Conservation (phyloP, 2,797 vertebrate species). For the Micrastur ruficollis region DNA sequence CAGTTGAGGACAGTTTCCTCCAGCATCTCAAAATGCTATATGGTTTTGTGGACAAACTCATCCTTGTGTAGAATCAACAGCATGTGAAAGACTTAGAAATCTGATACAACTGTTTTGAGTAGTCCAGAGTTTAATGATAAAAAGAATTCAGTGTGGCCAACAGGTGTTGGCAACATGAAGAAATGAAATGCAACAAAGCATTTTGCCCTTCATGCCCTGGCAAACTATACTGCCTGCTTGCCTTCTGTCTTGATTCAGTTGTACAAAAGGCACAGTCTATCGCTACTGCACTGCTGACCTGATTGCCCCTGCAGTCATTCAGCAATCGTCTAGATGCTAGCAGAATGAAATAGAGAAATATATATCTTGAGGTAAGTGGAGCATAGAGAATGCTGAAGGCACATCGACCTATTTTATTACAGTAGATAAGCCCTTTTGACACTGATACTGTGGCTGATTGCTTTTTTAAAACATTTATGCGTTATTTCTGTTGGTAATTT, state of each 20-base stretch:
- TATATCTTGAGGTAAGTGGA: not conserved
- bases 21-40: not conserved
- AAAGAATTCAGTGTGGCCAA: not conserved
- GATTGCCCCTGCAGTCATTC: not conserved
- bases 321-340: not conserved
- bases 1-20: not conserved
- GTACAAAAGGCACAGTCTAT: not conserved
- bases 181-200: not conserved
- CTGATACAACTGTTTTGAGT: not conserved
- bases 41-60: not conserved
- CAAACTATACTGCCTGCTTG: not conserved
- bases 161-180: not conserved
- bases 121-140: not conserved
- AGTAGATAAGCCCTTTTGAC: not conserved
- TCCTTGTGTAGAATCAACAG: not conserved
- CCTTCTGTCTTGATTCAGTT: not conserved
- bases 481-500: not conserved
- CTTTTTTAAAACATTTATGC: not conserved
- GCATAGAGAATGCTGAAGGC: not conserved
- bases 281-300: not conserved
- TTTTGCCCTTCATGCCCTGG: not conserved
- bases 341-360: not conserved
- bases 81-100: not conserved
- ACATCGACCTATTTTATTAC: not conserved
- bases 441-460: not conserved